Conservation (phyloP, 2,113 vertebrate genomes). For the Pycnonotus jocosus region DNA sequence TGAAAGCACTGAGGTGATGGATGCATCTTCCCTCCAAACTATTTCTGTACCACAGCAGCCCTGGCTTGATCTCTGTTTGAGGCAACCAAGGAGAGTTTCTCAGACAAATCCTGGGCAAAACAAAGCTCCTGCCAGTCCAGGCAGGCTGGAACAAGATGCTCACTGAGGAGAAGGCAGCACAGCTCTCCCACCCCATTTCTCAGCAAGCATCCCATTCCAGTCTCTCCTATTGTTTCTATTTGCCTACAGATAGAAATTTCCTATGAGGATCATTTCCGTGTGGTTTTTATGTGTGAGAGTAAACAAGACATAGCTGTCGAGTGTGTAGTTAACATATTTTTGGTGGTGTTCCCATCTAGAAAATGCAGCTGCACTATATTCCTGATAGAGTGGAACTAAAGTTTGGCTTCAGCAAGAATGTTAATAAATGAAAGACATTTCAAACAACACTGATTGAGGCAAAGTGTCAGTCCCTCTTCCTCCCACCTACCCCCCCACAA, state of each 20-base stretch:
- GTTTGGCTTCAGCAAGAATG: neutral
- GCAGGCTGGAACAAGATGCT: neutral
- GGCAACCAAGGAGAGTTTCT: neutral
- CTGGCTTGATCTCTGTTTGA: neutral
- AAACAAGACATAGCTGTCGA: conserved; percentile 31
- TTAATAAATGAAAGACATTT: conserved; percentile 45
- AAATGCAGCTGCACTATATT: conserved; percentile 57
- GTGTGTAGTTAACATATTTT: conserved; percentile 38
- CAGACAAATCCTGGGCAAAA: neutral
- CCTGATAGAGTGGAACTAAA: conserved; percentile 44
- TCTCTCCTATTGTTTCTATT: neutral
- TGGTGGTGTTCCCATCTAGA: conserved; percentile 42
- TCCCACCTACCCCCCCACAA: neutral
- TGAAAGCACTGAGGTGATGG: neutral
- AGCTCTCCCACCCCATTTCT: neutral
- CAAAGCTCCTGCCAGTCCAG: neutral
- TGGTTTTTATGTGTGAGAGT: neutral
- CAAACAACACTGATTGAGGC: conserved; percentile 35
- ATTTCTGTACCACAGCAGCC: neutral
- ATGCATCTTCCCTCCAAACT: neutral
- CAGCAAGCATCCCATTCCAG: neutral
- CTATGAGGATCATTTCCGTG: neutral
- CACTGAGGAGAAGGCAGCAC: neutral
- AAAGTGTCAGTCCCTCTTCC: neutral
- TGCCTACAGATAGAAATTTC: neutral